phyloP scores from a whole-genome alignment of 2,888 invertebrate genomes.

The Conomelus anceps region DNA sequence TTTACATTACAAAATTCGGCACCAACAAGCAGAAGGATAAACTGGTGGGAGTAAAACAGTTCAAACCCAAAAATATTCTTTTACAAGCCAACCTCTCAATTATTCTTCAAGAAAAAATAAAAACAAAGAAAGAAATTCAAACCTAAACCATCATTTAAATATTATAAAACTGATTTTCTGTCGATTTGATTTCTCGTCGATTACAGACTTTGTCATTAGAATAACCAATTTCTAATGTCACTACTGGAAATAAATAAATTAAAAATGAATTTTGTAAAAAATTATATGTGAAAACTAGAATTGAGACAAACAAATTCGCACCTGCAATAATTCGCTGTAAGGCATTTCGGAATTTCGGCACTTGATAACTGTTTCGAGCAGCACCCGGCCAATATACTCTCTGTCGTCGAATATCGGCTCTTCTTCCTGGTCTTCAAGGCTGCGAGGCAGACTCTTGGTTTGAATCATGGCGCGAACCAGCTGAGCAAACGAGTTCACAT shows the following conservation, averaged over 20 bases:
- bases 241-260: background rate
- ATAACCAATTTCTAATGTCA: too few relatives aligned
- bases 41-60: too few relatives aligned
- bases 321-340: conserved; percentile 38
- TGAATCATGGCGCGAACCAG: conserved; percentile 49
- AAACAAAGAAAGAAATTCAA: too few relatives aligned
- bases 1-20: too few relatives aligned
- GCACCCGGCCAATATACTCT: conserved; percentile 51
- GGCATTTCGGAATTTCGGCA: conserved; percentile 43
- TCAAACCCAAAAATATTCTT: too few relatives aligned
- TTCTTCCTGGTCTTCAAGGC: conserved; percentile 38
- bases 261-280: background rate
- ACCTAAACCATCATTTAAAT: too few relatives aligned
- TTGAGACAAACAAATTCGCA: background rate
- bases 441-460: conserved; percentile 35
- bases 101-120: too few relatives aligned
- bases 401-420: conserved; percentile 37
- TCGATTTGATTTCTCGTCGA: too few relatives aligned
- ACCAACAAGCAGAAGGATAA: too few relatives aligned
- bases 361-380: conserved; percentile 47
- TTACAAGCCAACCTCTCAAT: too few relatives aligned
- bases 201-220: too few relatives aligned
- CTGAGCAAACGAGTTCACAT: conserved; percentile 55
- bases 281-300: background rate
- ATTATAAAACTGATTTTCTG: too few relatives aligned